A percentile compares a stretch with the other conserved stretches of the same genome.
Conservation (phyloP, 2,797 vertebrate genomes). For the Scomberomorus guttatus region DNA sequence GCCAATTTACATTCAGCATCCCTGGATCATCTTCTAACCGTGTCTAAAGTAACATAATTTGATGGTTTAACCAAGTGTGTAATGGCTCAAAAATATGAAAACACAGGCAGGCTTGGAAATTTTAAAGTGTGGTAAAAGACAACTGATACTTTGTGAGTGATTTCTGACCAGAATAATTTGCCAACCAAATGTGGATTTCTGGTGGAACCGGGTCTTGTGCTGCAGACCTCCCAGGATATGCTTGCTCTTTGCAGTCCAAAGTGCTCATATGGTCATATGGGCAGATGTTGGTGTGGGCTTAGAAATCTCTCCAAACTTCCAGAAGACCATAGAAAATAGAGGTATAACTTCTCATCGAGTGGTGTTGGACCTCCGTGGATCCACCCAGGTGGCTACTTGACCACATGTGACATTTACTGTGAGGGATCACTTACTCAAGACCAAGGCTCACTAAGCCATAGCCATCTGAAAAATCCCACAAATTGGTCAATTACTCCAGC, state of each 20-base stretch:
- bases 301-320: conserved; percentile 47
- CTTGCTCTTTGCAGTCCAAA: conserved; percentile 38
- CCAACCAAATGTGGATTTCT: conserved; percentile 67
- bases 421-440: conserved; percentile 67
- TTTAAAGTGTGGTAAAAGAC: conserved; percentile 57
- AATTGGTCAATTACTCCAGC: conserved; percentile 82
- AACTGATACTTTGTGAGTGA: conserved; percentile 67
- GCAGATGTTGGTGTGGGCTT: conserved; percentile 49
- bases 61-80: conserved; percentile 55
- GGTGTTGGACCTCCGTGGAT: conserved; percentile 57
- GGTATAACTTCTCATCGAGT: conserved; percentile 40
- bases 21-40: conserved; percentile 36
- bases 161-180: conserved; percentile 68
- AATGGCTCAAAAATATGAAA: conserved; percentile 52
- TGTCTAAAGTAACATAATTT: conserved; percentile 53
- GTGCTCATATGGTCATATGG: conserved; percentile 35
- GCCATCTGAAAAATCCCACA: conserved; percentile 76
- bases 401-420: conserved; percentile 71
- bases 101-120: conserved; percentile 47
- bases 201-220: conserved; percentile 39
- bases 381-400: conserved; percentile 71
- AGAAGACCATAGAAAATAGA: conserved; percentile 53
- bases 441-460: conserved; percentile 66
- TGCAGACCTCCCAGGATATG: conserved; percentile 73
- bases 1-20: conserved; percentile 47